Base-by-base conservation (phyloP, 2,113 vertebrate species). In the Eretmochelys imbricata region DNA sequence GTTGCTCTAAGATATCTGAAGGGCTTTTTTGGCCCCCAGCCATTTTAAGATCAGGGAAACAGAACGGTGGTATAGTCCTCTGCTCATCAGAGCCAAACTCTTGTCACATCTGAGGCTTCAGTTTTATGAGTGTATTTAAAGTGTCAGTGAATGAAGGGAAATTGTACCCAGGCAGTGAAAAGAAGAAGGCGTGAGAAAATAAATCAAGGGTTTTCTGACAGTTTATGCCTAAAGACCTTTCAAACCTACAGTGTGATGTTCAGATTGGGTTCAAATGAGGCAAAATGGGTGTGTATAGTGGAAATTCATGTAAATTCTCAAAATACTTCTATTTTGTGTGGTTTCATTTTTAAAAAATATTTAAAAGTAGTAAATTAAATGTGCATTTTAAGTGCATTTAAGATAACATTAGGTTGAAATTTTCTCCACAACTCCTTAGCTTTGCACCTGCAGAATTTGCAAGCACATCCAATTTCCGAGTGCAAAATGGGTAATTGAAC, bases 21-120 rank as follows among this genome's bases (percentile, higher is more conserved):
- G 14, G 35, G 31, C 16, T 69, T 69, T 35, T 69, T 19, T 69
- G 35, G 14, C 35, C 35, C 29, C 6, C 62, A 69, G 62, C 8
- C 62, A 17, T 35, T 9, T 72, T 38, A 38, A 38, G 19, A 38
- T 38, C 35, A n/a, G 35, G 8, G 65, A 19, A 72, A 5, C n/a
- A 38, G n/a, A 72, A 72, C 22, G 62, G 16, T 69, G 17, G 9
- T n/a, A 38, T 20, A 38, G 65, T 69, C 65, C 65, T 65, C 62
- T 35, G 62, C 62, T 65, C 29, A 65, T 65, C 31, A 65, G 62
- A 4, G 16, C 35, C 62, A 69, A 69, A 78, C 51, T 2, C 55
- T 88, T 55, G 50, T 10, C 57, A 35, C 48, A n/a, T 0, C 0
- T 5, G 11, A 1, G 0, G 10, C 25, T 16, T 31, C 46, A n/a